phyloP scores from a whole-genome alignment of 2,113 vertebrate genomes.

The Thamnaconus septentrionalis region DNA sequence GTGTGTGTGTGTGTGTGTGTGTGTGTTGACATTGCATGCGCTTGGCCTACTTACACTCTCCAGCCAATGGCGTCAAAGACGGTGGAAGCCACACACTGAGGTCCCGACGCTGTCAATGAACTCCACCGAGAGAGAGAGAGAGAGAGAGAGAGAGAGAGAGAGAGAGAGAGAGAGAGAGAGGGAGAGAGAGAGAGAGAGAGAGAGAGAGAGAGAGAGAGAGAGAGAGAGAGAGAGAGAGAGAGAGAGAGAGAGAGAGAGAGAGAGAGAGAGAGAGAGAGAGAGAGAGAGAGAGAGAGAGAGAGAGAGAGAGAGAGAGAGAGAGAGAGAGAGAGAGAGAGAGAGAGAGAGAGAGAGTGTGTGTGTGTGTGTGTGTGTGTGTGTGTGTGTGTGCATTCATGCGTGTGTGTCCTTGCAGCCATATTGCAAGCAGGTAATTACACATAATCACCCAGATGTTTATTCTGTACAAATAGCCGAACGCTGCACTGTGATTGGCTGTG shows the following conservation, averaged over 20 bases:
- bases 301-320: too few species aligned
- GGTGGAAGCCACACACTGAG: slow-evolving; percentile 39
- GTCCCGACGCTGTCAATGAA: slow-evolving; percentile 34
- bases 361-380: slow-evolving; percentile 34
- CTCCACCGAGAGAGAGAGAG: too few species aligned
- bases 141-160: too few species aligned
- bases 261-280: too few species aligned
- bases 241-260: too few species aligned
- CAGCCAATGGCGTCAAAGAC: slow-evolving; percentile 26
- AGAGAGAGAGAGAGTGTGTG: too few species aligned
- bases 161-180: too few species aligned
- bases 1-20: slow-evolving; percentile 22
- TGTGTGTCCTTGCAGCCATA: slow-evolving; percentile 21
- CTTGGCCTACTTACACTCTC: slow-evolving; percentile 23
- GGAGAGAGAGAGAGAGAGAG: too few species aligned
- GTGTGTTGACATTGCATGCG: slow-evolving; percentile 24
- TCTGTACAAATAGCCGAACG: slow-evolving; percentile 65
- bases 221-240: too few species aligned
- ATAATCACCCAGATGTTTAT: slow-evolving; percentile 72
- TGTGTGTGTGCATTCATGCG: slow-evolving; percentile 19
- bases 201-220: too few species aligned
- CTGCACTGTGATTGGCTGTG: slow-evolving; percentile 47
- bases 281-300: too few species aligned
- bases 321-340: too few species aligned
- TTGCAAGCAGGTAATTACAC: slow-evolving; percentile 63